Base-by-base conservation (phyloP, 2,888 invertebrate genomes). In the Drosophila birchii region DNA sequence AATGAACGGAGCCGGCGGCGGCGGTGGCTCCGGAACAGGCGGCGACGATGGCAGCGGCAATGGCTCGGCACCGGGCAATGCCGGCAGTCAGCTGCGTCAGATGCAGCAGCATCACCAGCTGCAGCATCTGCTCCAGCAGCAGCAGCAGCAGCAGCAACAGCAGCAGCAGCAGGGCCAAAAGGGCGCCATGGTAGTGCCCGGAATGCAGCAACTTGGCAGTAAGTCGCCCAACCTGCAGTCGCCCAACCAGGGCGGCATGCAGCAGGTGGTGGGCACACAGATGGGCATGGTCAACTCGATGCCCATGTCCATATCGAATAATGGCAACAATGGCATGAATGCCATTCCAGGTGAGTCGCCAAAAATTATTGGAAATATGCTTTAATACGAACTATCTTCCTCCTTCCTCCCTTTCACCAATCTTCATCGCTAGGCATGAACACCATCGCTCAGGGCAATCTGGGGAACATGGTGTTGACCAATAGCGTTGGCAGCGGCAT, bases 201-300 rank as follows among this genome's bases (percentile, higher is more conserved):
- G 95, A 57, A 94, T 96, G 92, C 96, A 95, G 90, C 95, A 95
- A 89, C 93, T 96, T 92, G 96, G 96, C 78, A 96, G 94, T 93
- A 96, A 96, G 92, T 96, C 96, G 92, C 96, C 96, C 77, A 96
- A 95, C 91, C 93, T 97, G 91, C 97, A 97, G 92, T 97, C 97
- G 62, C 96, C 97, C 67, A 96, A 96, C 54, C 96, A 97, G 90
- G 96, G 96, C 75, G 95, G 95, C 80, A 91, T 95, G 68, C 97
- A 97, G 93, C 82, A 87, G 34, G 75, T 80, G 39, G 75, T 80
- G 53, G 80, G 85, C 44, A 96, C 96, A 83, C 95, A 96, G 80
- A 95, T 97, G 93, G 94, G 94, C 67, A 94, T 94, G 81, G 94
- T 94, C 7, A 95, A 95, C 87, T 94, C 94, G 44, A 94, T 95